Base-by-base conservation (phyloP, 2,888 invertebrate genomes). In the Coecobrya sp. region DNA sequence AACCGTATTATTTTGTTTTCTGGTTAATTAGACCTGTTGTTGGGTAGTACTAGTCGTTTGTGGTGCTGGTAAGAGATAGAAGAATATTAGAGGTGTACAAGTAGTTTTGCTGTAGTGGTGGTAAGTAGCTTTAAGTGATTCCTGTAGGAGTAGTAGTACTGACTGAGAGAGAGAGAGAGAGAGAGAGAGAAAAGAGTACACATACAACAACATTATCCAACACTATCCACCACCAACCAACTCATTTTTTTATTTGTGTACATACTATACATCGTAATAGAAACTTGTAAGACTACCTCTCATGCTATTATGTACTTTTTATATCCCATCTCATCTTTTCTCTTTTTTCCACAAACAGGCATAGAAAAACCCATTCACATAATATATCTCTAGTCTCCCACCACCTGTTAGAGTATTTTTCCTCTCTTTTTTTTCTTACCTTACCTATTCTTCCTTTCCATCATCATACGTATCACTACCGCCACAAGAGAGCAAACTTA, bases 1-100 rank as follows among this genome's bases (percentile, higher is more conserved):
- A 68, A 52, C 87, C 76, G 52, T 87, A 87, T 87, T 87, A 82
- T 45, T 91, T 73, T 84, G 79, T 91, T 86, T 86, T 91, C 86
- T 91, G 86, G 73, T 91, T 91, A 91, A 91, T 91, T 91, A 91
- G 91, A 79, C 91, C 86, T 91, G 91, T 91, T 91, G 91, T 91
- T 91, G 45, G 16, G 45, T 59, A 22, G 36, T 70, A 73, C 10
- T 73, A 45, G 49, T 27, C 4, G 22, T 42, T 10, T 36, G 49
- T 79, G 13, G 52, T 52, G 25, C 52, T 22, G 8, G 19, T 49
- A 45, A 45, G 49, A 22, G 36, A 25, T 65, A 25, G 36, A 42
- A 73, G 42, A 19, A 19, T 73, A 42, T 36, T 73, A 73, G 19
- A 42, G 2, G 10, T 5, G 19, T 55, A 55, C 19, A 19, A 73